Base-by-base conservation (phyloP, 1,140 invertebrate species). In the Euura lappo region DNA sequence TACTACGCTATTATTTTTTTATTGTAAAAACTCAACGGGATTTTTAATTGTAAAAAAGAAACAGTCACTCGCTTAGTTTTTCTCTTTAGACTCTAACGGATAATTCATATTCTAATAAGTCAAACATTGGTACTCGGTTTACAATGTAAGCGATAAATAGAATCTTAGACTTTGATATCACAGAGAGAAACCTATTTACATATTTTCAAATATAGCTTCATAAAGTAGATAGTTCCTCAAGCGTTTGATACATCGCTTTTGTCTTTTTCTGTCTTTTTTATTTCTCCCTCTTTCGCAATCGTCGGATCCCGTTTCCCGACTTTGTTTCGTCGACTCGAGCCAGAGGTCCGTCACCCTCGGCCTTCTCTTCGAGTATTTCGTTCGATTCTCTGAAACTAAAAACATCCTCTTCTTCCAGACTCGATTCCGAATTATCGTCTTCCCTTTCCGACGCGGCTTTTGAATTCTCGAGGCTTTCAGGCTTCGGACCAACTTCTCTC, bases 171-270 rank as follows among this genome's bases (percentile, higher is more conserved):
- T 60, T 68, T 77, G 75, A 77, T 82, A 83, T 82, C 82, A 83
- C 81, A 81, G 81, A 77, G 77, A 72, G 11, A 71, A 74, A 71
- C 64, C 65, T 78, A 79, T 75, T 78, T 77, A 75, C 73, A 28
- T 28, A 28, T 28, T 28, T 28, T 28, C 28, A 28, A 28, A 28
- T 28, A 28, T 28, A 28, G 28, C 28, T 28, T 28, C 28, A 28
- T 28, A 28, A 28, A 28, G 28, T 28, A 28, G 28, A 28, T 28
- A 28, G 28, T 28, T 28, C 28, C 28, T 68, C 66, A 68, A 68
- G 44, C 28, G 42, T 68, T 68, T 42, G 42, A 28, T 13, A 28
- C 44, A 11, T 44, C 28, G 13, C 42, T 68, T 28, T 44, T 42
- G 8, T 44, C 42, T 28, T 44, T 7, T 28, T 68, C 28, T n/a